Conservation (phyloP, 2,797 vertebrate genomes). For the Carcharodon carcharias region DNA sequence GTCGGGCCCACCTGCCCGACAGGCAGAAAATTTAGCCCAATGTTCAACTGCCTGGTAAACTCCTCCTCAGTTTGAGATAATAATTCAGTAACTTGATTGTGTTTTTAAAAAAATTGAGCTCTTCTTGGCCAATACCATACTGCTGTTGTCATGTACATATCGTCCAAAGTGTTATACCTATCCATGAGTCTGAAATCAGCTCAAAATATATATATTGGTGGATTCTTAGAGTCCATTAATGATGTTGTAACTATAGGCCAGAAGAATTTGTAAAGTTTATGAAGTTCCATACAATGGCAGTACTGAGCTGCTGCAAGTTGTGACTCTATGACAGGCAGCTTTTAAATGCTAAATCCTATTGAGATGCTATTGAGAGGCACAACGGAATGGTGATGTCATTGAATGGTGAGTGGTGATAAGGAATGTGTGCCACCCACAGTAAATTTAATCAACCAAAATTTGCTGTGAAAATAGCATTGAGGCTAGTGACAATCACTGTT, state of each 20-base stretch:
- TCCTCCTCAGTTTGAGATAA: not conserved
- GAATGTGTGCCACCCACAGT: not conserved
- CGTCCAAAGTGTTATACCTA: not conserved
- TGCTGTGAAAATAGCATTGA: not conserved
- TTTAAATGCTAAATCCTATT: not conserved
- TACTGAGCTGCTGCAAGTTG: not conserved
- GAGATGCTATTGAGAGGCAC: not conserved
- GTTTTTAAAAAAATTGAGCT: not conserved
- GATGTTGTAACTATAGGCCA: not conserved
- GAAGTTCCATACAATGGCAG: not conserved
- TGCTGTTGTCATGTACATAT: not conserved
- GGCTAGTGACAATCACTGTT: not conserved
- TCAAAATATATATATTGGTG: not conserved
- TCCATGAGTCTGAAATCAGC: not conserved
- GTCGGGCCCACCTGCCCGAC: no score
- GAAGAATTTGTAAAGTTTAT: not conserved
- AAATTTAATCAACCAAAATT: not conserved
- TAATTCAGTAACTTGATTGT: not conserved
- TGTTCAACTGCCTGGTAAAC: not conserved
- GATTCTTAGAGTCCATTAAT: not conserved
- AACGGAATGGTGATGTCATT: not conserved
- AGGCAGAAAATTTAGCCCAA: no score
- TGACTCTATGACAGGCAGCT: not conserved
- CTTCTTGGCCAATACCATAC: not conserved
- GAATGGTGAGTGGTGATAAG: no score